Base-by-base conservation (phyloP, 2,113 vertebrate genomes). In the Labeo rohita region DNA sequence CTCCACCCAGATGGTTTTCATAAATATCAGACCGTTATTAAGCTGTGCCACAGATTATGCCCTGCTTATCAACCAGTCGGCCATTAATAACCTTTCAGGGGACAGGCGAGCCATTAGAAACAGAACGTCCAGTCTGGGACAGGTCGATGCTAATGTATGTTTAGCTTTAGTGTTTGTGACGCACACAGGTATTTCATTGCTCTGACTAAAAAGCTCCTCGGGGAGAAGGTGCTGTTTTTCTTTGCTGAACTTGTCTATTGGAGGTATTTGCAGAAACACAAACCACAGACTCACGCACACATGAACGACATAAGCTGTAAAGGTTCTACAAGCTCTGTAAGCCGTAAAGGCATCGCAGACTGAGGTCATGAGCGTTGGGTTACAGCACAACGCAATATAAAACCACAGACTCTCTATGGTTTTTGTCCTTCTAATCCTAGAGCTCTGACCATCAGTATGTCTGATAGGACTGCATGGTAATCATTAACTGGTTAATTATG, bases 21-120 rank as follows among this genome's bases (percentile, higher is more conserved):
- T 95, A 92, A 93, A 92, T 91, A 90, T 91, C 86, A 90, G 87
- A 91, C 87, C 80, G 90, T 94, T 93, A 93, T 91, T 92, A 90
- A 92, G 90, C 91, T 88, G 86, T 56, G 12, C 72, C 49, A 73
- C 85, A 89, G 88, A 93, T 93, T 90, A 94, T 90, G 87, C 59
- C 72, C 88, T 88, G 85, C 88, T 91, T 92, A 92, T 91, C 90
- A 50, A 89, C 84, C 15, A 79, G 68, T 66, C 70, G 87, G 87
- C 88, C 76, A 89, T 90, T 89, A 89, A 87, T 85, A 88, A 90
- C 70, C 54, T 88, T 90, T 84, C 15, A 83, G 16, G n/a, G 72
- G 76, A 86, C 54, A 74, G 83, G 78, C 54, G 65, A 18, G 43
- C 77, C 72, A 85, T 84, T 73, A 88, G 66, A 66, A 45, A 80